phyloP scores from a whole-genome alignment of 1,140 invertebrate species.

The Drosophila malerkotliana region DNA sequence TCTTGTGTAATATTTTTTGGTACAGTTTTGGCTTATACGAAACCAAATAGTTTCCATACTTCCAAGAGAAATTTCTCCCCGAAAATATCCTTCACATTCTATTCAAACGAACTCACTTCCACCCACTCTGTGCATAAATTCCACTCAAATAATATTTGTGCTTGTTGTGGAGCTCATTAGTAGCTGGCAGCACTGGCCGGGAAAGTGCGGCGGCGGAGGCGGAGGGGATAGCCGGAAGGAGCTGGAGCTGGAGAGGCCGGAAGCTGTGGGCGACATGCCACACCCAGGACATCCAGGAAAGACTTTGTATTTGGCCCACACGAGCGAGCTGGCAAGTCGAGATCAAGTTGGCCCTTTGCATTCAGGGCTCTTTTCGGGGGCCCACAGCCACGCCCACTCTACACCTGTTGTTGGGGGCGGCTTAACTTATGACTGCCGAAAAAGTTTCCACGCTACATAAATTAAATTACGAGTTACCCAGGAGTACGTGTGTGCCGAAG shows the following conservation, averaged over 20 bases:
- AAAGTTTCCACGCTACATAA: constrained; percentile 76
- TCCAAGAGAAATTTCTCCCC: background rate
- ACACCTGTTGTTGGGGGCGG: constrained; percentile 63
- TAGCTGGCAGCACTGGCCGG: constrained; percentile 67
- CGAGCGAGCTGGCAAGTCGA: constrained; percentile 31
- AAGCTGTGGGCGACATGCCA: constrained; percentile 53
- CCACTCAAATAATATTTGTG: constrained; percentile 76
- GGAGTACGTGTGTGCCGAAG: constrained; percentile 27
- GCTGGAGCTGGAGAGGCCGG: constrained; percentile 24
- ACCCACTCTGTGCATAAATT: constrained; percentile 63
- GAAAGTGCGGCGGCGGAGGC: constrained; percentile 4
- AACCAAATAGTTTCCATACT: constrained; percentile 26
- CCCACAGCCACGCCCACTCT: constrained; percentile 26
- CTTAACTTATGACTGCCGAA: constrained; percentile 75
- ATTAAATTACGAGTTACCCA: constrained; percentile 71
- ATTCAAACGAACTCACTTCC: constrained; percentile 22
- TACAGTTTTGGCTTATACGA: background rate
- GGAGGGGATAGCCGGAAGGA: background rate
- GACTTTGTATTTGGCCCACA: constrained; percentile 38
- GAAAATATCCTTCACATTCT: constrained; percentile 6
- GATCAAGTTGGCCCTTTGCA: constrained; percentile 42
- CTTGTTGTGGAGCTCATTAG: constrained; percentile 79
- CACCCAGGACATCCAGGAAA: constrained; percentile 41
- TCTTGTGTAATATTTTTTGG: background rate
- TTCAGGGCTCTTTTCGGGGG: constrained; percentile 51